Base-by-base conservation (phyloP, 2,113 vertebrate genomes). In the Rafetus swinhoei region DNA sequence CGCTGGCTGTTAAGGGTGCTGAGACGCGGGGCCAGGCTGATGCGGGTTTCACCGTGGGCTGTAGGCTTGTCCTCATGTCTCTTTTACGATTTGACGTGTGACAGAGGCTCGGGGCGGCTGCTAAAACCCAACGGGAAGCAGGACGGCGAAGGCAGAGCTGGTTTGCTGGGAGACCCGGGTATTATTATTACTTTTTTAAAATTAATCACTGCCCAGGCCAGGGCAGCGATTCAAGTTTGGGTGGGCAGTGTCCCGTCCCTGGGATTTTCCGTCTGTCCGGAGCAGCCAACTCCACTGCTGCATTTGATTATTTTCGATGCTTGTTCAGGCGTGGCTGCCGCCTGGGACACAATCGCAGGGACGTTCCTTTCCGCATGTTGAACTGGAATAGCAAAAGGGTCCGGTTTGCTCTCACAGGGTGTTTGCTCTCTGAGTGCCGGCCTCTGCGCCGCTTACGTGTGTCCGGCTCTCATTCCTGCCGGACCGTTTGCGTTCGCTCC, bases 361-460 rank as follows among this genome's bases (percentile, higher is more conserved):
- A 90, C 79, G 89, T 91, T 91, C 69, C 55, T 88, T 74, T 87
- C 87, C 84, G 81, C 86, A 81, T 86, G 88, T 69, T 94, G 93
- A 90, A 92, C 90, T 94, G 93, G 92, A 90, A 84, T 62, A 87
- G 90, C 92, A 45, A 92, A 79, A 53, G 83, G 80, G 90, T 93
- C 77, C 81, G 86, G 86, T 94, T 92, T 94, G 90, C 93, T 92
- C 90, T 92, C 90, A 92, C 88, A 92, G 93, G 92, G 85, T 89
- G 90, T 81, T 93, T 86, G 91, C 89, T 84, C 87, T 86, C n/a
- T 77, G 57, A 85, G 69, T 25, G 14, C 77, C 60, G 69, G 50
- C 50, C 52, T 82, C 10, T 81, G 82, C 55, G 87, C 77, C 27
- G 12, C 84, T 88, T 87, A 27, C 85, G 84, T 35, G 5, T 77